Percentiles rank a stretch among this genome's conserved stretches.
Evolutionary conservation across 2,797 vertebrate genomes (phyloP).

Genomic region (Acanthornis magna): DNA sequence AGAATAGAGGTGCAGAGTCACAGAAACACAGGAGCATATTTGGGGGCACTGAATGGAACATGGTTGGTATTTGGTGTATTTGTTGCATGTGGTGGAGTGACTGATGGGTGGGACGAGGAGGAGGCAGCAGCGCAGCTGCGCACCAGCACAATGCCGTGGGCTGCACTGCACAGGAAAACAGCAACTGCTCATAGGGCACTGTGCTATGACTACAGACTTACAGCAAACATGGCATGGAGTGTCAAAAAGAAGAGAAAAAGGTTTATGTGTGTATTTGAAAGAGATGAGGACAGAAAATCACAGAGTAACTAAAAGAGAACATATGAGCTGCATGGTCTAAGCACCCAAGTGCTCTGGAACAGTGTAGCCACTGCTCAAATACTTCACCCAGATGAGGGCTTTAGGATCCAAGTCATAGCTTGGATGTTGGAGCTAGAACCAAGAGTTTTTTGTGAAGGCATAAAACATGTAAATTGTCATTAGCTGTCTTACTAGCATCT

Average conservation of each 20-base stretch:
- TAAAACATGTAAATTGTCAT: background rate
- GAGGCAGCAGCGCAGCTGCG: background rate
- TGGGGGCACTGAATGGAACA: background rate
- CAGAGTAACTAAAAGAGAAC: rapidly evolving
- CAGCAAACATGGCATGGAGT: rapidly evolving
- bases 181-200: background rate
- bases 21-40: rapidly evolving
- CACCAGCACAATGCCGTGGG: rapidly evolving
- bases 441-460: background rate
- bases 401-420: background rate
- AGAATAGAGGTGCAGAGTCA: background rate
- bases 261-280: background rate
- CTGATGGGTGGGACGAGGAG: background rate
- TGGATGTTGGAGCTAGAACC: background rate
- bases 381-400: background rate
- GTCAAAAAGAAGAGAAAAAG: background rate
- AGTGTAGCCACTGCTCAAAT: background rate
- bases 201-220: no score
- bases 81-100: background rate
- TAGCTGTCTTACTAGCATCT: background rate
- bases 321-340: rapidly evolving
- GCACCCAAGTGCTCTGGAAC: background rate
- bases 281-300: background rate
- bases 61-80: rapidly evolving
- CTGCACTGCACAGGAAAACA: background rate